Conservation (phyloP, 2,113 vertebrate genomes). For the Pomatostomus ruficeps region DNA sequence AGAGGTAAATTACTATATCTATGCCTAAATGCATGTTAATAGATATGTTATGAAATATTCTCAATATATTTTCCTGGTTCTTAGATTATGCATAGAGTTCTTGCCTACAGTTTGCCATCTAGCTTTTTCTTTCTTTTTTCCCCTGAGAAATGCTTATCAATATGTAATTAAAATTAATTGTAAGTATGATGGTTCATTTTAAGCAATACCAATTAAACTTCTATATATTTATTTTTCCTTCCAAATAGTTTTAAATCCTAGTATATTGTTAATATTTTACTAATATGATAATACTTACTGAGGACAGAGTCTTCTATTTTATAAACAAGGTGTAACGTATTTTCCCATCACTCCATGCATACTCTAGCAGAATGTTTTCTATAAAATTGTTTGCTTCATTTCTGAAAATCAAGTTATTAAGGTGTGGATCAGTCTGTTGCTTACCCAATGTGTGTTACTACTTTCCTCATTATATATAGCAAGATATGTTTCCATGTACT, state of each 20-base stretch:
- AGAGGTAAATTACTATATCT: background rate
- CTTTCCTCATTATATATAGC: background rate
- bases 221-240: background rate
- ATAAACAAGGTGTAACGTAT: fast-evolving
- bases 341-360: background rate
- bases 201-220: background rate
- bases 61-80: background rate
- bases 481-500: background rate
- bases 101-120: background rate
- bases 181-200: background rate
- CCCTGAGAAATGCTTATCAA: background rate
- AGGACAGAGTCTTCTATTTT: background rate
- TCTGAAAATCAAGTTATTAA: background rate
- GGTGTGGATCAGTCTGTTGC: background rate
- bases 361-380: background rate
- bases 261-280: background rate
- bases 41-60: background rate
- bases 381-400: background rate
- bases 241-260: background rate
- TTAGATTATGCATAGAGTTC: background rate
- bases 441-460: background rate
- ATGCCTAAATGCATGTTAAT: background rate
- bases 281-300: background rate
- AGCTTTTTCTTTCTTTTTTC: background rate
- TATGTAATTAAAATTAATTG: background rate